Conservation (phyloP, 2,888 invertebrate genomes). For the Branchellion lobata region DNA sequence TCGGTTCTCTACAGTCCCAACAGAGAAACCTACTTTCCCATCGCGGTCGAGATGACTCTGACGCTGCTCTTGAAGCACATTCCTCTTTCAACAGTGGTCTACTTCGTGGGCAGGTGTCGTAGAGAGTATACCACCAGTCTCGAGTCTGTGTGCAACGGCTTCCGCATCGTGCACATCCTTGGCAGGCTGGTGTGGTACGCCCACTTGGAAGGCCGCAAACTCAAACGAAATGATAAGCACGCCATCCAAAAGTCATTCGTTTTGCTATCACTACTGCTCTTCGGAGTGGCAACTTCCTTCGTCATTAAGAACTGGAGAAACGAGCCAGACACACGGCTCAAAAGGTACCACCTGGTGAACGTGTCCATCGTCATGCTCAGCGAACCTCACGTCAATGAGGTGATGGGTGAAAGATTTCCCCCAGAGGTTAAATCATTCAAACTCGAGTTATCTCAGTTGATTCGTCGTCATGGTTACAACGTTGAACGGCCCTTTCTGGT, state of each 20-base stretch:
- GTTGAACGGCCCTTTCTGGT: constrained; percentile 35
- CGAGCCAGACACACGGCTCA: constrained; percentile 32
- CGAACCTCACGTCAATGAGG: constrained; percentile 30
- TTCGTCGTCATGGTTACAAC: constrained; percentile 41
- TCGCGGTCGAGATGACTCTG: constrained; percentile 42
- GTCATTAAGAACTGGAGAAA: constrained; percentile 48
- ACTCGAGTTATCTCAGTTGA: not conserved
- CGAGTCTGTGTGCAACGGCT: constrained; percentile 46
- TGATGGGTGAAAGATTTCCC: constrained; percentile 21
- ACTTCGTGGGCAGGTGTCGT: constrained; percentile 49
- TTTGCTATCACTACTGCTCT: constrained; percentile 48
- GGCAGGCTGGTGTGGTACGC: constrained; percentile 51
- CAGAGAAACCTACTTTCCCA: constrained; percentile 40
- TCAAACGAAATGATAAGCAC: constrained; percentile 44
- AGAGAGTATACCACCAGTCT: constrained; percentile 43
- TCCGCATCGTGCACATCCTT: constrained; percentile 49
- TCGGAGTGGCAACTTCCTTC: constrained; percentile 49
- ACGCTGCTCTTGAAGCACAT: constrained; percentile 48
- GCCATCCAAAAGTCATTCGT: constrained; percentile 46
- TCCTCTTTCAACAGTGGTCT: constrained; percentile 50
- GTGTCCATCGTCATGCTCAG: constrained; percentile 47
- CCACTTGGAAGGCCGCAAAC: constrained; percentile 50
- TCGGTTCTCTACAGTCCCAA: constrained; percentile 44
- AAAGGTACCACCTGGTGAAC: constrained; percentile 35
- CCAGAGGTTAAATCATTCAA: constrained; percentile 28